These are phyloP conservation scores for Pristionchus fissidentatus DNA, from an alignment of 2,888 invertebrate genomes.

Conservation along the genomic window DNA sequence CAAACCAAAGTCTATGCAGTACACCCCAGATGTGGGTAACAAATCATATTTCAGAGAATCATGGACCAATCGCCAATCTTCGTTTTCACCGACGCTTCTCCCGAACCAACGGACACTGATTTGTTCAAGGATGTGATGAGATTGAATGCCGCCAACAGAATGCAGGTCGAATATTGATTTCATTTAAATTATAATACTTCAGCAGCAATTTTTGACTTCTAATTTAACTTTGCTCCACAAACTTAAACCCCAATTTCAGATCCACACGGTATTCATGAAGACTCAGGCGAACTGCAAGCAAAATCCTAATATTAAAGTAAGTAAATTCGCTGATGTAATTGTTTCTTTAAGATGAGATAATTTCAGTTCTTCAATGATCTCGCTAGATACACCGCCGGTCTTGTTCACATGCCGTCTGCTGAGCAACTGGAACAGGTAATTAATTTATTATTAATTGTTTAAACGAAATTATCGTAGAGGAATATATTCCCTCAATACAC, in stretches of 20 bases:
- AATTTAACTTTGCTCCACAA: too few species aligned
- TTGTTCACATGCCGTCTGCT: conserved; percentile 39
- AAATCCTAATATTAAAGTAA: background rate
- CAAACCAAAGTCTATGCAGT: too few species aligned
- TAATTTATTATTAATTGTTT: too few species aligned
- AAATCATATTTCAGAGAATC: conserved; percentile 11
- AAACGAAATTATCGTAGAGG: too few species aligned
- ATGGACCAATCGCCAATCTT: conserved; percentile 63
- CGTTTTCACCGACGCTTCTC: conserved; percentile 66
- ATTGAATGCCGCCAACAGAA: conserved; percentile 3
- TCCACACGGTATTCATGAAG: conserved; percentile 45
- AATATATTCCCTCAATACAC: too few species aligned
- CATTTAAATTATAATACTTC: background rate
- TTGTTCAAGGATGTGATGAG: conserved; percentile 38
- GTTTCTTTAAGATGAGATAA: too few species aligned
- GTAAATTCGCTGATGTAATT: background rate
- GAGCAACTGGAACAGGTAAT: conserved; percentile 8
- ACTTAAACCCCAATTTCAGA: background rate
- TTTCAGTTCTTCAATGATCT: conserved; percentile 45
- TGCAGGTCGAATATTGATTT: background rate
- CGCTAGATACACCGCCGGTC: conserved; percentile 47
- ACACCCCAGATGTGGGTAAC: too few species aligned
- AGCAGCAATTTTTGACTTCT: background rate
- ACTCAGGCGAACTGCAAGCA: conserved; percentile 31
- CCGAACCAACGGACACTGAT: conserved; percentile 42